phyloP scores from a whole-genome alignment of 2,797 vertebrate genomes.

The Pipistrellus nathusii region DNA sequence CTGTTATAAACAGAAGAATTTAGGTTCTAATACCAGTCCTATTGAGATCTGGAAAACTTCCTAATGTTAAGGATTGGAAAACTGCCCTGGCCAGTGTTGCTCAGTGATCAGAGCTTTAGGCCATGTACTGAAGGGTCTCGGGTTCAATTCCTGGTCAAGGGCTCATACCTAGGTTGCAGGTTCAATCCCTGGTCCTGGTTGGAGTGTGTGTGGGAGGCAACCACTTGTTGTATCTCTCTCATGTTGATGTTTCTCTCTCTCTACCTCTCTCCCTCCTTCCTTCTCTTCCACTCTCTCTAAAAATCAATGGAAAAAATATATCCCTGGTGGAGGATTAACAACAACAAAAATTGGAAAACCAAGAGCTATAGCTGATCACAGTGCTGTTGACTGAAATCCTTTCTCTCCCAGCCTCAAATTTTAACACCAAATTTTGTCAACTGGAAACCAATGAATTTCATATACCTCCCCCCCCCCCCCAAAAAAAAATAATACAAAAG shows the following conservation, averaged over 20 bases:
- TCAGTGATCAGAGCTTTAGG: not conserved
- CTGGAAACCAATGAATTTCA: conserved; percentile 63
- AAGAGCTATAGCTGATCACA: not conserved
- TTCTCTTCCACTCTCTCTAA: not conserved
- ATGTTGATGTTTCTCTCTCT: not conserved
- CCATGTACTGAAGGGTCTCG: not conserved
- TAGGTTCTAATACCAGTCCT: conserved; percentile 14
- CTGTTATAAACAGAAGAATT: conserved; percentile 9
- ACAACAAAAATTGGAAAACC: conserved; percentile 26
- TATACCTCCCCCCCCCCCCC: no score
- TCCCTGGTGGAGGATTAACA: not conserved
- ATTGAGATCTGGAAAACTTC: not conserved
- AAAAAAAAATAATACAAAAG: not conserved
- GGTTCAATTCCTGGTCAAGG: not conserved
- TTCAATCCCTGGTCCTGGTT: not conserved
- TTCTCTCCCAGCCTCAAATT: conserved; percentile 40
- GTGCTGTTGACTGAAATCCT: not conserved
- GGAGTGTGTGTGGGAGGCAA: not conserved
- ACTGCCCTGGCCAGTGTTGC: not conserved
- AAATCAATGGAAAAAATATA: not conserved
- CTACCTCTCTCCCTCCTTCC: not conserved
- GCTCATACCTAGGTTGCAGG: not conserved
- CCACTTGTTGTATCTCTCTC: not conserved
- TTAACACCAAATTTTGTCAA: conserved; percentile 9
- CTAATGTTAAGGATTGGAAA: conserved; percentile 21